Evolutionary conservation across 2,113 vertebrate genomes (phyloP), one percentile per base, ranked within the genome.

Genomic region (Microcebus griseorufus): DNA sequence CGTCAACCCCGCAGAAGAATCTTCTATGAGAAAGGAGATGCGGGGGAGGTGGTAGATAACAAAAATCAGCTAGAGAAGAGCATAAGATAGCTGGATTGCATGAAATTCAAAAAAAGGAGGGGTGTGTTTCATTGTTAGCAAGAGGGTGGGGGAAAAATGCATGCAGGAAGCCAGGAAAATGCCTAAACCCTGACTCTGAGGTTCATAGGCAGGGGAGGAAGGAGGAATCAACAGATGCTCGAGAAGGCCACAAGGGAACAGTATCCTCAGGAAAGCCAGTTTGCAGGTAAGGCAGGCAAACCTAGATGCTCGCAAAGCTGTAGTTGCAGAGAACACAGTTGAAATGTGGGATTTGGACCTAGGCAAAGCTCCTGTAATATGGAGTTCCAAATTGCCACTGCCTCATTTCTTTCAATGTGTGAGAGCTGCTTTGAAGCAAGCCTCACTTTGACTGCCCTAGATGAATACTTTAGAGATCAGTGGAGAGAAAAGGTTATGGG

Each of bases 11-110:
- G 5, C 27, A 5, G 16, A 23, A 6, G 5, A n/a, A 62, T 32
- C 23, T 92, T 92, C 5, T 23, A 58, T 79, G 4, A 37, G 39
- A 32, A 84, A 53, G 2, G 7, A 39, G 12, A 60, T 45, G 32
- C 8, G 37, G 39, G 89, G 16, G 75, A 32, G 2, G 34, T 90
- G 2, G 0, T 18, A 42, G 22, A 64, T 78, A n/a, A 2, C 37
- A 80, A 51, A 83, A 90, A 64, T 65, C 45, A 83, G 9, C 18
- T 25, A 91, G 22, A 45, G 29, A 96, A 60, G 58, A 86, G 12
- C 48, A 18, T 67, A 64, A n/a, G 34, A 9, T 42, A 53, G 60
- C 17, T 64, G 8, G 91, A 29, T 20, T 72, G 4, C 1, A 17
- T 67, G 83, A 78, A 25, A 34, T 92, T 94, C 45, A 23, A 73